These are phyloP conservation scores for Himantopus leucocephalus DNA, from an alignment of 2,113 vertebrate genomes.

Conservation along the genomic window DNA sequence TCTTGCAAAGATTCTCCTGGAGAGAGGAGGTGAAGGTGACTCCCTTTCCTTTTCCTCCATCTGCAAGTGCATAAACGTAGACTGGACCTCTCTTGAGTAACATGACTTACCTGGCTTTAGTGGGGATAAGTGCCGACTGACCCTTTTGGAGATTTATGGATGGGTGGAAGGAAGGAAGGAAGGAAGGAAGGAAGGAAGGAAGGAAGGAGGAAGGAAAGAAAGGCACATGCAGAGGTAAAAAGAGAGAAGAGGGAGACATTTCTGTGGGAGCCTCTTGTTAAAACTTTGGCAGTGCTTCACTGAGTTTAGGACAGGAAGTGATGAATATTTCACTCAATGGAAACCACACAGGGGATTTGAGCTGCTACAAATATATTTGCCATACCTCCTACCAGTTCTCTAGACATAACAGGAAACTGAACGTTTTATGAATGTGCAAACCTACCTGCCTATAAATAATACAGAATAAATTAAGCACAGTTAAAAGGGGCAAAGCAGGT, in stretches of 20 bases:
- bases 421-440: conserved; percentile 42
- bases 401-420: conserved; percentile 49
- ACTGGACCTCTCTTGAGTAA: neutral
- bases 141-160: neutral
- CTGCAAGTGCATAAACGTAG: neutral
- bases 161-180: neutral
- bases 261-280: neutral
- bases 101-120: neutral
- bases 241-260: neutral
- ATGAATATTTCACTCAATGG: conserved; percentile 44
- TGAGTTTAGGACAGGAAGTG: conserved; percentile 18
- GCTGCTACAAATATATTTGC: conserved; percentile 21
- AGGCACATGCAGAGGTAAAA: neutral
- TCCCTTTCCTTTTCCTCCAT: neutral
- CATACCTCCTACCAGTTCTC: conserved; percentile 34
- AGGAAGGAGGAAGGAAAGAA: neutral
- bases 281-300: neutral
- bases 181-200: neutral
- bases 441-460: conserved; percentile 42
- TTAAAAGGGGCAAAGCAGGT: neutral
- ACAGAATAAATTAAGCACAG: neutral
- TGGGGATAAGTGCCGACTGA: neutral
- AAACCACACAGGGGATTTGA: conserved; percentile 31
- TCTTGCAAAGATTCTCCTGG: neutral
- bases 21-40: neutral